Evolutionary conservation across 2,797 vertebrate genomes (phyloP), one percentile per base, ranked within the genome.

Genomic region (Hyperoplus lanceolatus): DNA sequence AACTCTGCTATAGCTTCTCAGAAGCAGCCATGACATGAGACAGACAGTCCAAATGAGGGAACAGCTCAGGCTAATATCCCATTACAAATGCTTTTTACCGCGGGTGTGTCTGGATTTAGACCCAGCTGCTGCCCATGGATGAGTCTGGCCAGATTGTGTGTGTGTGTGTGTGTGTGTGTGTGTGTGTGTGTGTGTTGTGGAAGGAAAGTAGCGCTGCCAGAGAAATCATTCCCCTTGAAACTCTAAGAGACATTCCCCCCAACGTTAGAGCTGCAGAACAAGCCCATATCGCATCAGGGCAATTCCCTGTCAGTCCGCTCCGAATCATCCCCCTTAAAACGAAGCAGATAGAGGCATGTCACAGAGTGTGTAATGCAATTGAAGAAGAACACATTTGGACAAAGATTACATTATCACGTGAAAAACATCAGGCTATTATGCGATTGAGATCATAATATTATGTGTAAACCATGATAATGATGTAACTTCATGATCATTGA

Each of bases 1-100:
- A 91, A 81, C 81, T 89, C 79, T 79, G 62, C 82, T 29, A 29
- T 29, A 69, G 80, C 76, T 80, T 29, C 83, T 90, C 79, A 89
- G 88, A 86, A 73, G 82, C 89, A 88, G 80, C 93, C 93, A 85
- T 94, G 92, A 94, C 95, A 95, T 95, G 90, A 86, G 86, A 91
- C 85, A 87, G 92, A 94, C 94, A 92, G 76, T 86, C 75, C 74
- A 87, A 94, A 93, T 88, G 85, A 92, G 80, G 60, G 68, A 91
- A 91, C 90, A 89, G 89, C 87, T 90, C 83, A 76, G 79, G 88
- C 88, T 94, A 94, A 94, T 92, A 92, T 93, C 84, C 90, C 86
- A 81, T 92, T 87, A 89, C 90, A 85, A 89, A 92, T 88, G 83
- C 83, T 86, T 85, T 91, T 93, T 90, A 89, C 83, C 81, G 42